phyloP scores from a whole-genome alignment of 2,888 invertebrate genomes.

The Phyto melanocephala region DNA sequence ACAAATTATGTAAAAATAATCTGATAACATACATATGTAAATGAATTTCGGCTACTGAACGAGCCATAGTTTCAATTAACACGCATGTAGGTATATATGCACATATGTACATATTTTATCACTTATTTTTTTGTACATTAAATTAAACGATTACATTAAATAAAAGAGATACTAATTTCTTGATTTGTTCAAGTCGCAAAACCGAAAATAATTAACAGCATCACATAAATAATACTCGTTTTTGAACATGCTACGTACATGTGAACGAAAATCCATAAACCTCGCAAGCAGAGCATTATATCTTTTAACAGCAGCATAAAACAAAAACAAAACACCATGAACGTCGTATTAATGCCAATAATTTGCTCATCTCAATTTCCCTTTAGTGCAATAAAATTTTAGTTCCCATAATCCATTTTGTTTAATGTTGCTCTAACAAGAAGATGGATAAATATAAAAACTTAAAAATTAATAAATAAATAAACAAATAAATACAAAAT shows the following conservation, averaged over 20 bases:
- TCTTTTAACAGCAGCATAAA: constrained; percentile 34
- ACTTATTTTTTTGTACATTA: neutral
- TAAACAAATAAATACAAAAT: constrained; percentile 12
- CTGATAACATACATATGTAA: too few species aligned
- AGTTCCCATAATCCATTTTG: constrained; percentile 47
- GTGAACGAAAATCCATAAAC: constrained; percentile 18
- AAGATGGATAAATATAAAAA: constrained; percentile 29
- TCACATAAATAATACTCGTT: too few species aligned
- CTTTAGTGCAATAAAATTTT: constrained; percentile 32
- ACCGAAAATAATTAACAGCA: too few species aligned
- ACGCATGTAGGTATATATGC: too few species aligned
- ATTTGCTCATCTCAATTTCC: neutral
- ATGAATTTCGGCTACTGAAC: too few species aligned
- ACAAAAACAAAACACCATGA: constrained; percentile 28
- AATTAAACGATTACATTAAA: constrained; percentile 3
- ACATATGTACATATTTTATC: too few species aligned
- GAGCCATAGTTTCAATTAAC: constrained; percentile 1
- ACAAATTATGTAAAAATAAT: too few species aligned
- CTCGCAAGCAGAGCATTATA: constrained; percentile 19
- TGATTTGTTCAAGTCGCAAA: too few species aligned
- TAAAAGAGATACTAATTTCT: neutral
- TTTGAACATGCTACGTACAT: too few species aligned
- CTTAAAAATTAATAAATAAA: neutral
- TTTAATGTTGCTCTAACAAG: constrained; percentile 5
- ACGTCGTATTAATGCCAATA: constrained; percentile 19